Base-by-base conservation (phyloP, 2,113 vertebrate species). In the Tyto alba region DNA sequence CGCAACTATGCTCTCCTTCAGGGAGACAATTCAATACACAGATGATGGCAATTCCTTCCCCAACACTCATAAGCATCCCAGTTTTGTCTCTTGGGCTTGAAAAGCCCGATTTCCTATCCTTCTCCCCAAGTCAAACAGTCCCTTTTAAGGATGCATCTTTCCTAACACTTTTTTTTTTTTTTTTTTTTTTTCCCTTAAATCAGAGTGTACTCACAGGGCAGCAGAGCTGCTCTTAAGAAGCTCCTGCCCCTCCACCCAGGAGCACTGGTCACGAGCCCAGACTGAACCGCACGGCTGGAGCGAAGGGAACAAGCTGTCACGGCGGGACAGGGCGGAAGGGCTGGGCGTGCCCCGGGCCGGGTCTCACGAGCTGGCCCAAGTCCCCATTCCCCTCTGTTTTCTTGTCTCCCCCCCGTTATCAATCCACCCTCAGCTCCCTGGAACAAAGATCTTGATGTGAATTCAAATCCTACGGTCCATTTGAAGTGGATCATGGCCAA, bases 221-320 rank as follows among this genome's bases (percentile, higher is more conserved):
- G 86, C 64, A 88, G 53, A 77, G 41, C 67, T 63, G 63, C 59
- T 86, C 59, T 57, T 13, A 48, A 23, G 53, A 21, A 95, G 79
- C 38, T 95, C 67, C 78, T 77, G 78, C 67, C 63, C 63, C 93
- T 86, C 95, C 56, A 66, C 83, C 72, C 91, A 84, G 88, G 57
- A 91, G 90, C 86, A 77, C 59, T 90, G 91, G 91, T 95, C 80
- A 67, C 3, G 56, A 97, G 90, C 91, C 95, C 90, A 96, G 88
- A 26, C 72, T 38, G 88, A 85, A 32, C 8, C 1, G 17, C 90
- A 77, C 36, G 13, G 2, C 72, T 88, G 76, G 75, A 78, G 71
- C n/a, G 85, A 81, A 88, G 83, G 82, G 89, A 96, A 90, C 92
- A 83, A 86, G 83, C 71, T 93, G 89, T 95, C 84, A 96, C 94